Conservation (phyloP, 2,888 invertebrate species). For the Rhopalosiphum nymphaeae region DNA sequence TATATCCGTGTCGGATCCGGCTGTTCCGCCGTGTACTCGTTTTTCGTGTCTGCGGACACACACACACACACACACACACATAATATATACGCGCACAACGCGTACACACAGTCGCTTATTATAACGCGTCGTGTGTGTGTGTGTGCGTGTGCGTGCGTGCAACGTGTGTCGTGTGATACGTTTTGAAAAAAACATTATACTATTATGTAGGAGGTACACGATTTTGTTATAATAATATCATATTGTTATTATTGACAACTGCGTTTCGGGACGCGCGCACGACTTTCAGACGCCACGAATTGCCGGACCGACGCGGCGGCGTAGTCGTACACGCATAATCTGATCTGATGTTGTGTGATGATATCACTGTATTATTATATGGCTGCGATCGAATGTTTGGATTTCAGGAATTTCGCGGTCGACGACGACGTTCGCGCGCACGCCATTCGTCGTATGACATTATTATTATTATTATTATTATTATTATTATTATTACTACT, state of each 20-base stretch:
- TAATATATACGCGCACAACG: background rate
- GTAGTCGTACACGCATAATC: background rate
- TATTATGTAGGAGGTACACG: background rate
- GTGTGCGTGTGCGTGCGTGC: background rate
- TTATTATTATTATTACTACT: no score
- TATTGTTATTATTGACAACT: background rate
- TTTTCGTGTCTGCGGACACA: background rate
- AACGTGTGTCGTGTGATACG: background rate
- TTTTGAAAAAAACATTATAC: background rate
- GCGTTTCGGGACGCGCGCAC: background rate
- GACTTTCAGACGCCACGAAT: background rate
- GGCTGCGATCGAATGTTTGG: no score
- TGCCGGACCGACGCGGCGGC: background rate
- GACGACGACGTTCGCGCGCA: no score
- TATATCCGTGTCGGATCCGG: constrained; percentile 54
- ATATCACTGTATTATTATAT: background rate
- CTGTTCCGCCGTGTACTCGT: constrained; percentile 31
- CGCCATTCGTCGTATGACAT: no score
- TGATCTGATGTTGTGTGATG: background rate
- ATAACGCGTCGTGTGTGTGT: no score
- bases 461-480: no score
- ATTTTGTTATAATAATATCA: no score
- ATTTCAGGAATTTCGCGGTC: no score
- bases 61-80: background rate
- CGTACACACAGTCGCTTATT: background rate